Percentiles rank a stretch among this genome's conserved stretches.
These are phyloP conservation scores for Ondatra zibethicus DNA, from an alignment of 2,113 vertebrate genomes.

Conservation along the genomic window DNA sequence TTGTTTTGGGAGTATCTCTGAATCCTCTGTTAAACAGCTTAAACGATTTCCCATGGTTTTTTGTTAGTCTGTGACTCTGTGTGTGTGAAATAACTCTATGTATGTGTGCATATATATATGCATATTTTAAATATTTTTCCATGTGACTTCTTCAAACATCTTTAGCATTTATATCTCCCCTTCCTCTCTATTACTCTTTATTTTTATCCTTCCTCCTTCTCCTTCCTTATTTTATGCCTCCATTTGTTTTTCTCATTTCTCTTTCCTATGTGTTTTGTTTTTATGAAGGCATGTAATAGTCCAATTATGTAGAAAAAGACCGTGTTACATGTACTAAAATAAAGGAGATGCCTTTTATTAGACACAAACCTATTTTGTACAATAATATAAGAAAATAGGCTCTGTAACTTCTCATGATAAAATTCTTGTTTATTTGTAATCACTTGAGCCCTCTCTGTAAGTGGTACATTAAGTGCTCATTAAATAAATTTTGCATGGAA, in stretches of 20 bases:
- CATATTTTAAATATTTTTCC: neutral
- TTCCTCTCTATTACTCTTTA: neutral
- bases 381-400: neutral
- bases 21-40: neutral
- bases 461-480: neutral
- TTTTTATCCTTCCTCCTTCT: neutral
- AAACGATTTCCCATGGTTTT: neutral
- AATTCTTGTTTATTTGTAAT: neutral
- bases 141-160: neutral
- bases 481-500: neutral
- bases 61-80: neutral
- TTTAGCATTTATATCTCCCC: neutral
- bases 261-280: neutral
- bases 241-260: neutral
- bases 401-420: neutral
- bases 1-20: neutral
- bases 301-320: neutral
- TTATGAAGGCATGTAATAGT: neutral
- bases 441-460: neutral
- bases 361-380: neutral
- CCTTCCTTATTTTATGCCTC: neutral
- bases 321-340: neutral
- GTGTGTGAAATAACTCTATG: neutral
- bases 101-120: neutral
- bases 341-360: neutral